Conservation (phyloP, 2,113 vertebrate species). For the Oncorhynchus mykiss region DNA sequence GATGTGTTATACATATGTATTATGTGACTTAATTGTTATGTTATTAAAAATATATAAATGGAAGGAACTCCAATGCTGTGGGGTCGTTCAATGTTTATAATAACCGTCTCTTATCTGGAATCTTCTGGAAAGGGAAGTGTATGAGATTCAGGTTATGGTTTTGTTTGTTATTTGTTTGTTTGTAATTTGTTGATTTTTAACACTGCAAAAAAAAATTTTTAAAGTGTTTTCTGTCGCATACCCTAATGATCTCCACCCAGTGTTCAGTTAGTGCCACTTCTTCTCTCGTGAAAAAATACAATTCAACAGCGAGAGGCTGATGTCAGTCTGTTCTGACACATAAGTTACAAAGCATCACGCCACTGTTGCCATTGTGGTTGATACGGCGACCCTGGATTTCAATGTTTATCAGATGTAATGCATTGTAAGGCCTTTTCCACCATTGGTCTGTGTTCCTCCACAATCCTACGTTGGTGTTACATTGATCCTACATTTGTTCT, state of each 20-base stretch:
- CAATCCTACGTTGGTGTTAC: too few relatives aligned
- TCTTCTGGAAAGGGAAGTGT: conserved; percentile 40
- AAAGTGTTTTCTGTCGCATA: conserved; percentile 5
- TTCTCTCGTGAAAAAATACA: too few relatives aligned
- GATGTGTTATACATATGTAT: conserved; percentile 42
- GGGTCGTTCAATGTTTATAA: conserved; percentile 34
- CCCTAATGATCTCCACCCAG: too few relatives aligned
- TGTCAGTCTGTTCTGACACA: neutral
- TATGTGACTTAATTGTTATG: conserved; percentile 43
- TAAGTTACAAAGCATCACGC: neutral
- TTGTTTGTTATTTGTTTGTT: conserved; percentile 28
- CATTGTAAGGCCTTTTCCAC: conserved; percentile 16
- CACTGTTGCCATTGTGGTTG: neutral
- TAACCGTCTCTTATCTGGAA: conserved; percentile 5
- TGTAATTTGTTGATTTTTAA: conserved; percentile 9
- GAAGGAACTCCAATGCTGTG: conserved; percentile 45
- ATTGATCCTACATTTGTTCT: conserved; percentile 24
- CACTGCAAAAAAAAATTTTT: too few relatives aligned
- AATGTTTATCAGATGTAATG: conserved; percentile 35
- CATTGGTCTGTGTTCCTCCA: neutral
- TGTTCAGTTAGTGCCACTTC: neutral
- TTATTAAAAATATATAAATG: conserved; percentile 55
- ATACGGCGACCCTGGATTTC: conserved; percentile 20
- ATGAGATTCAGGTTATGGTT: conserved; percentile 44
- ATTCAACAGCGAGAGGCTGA: neutral